A percentile compares a stretch with the other conserved stretches of the same genome.
phyloP scores from a whole-genome alignment of 2,888 invertebrate species.

The Theodoxus fluviatilis region DNA sequence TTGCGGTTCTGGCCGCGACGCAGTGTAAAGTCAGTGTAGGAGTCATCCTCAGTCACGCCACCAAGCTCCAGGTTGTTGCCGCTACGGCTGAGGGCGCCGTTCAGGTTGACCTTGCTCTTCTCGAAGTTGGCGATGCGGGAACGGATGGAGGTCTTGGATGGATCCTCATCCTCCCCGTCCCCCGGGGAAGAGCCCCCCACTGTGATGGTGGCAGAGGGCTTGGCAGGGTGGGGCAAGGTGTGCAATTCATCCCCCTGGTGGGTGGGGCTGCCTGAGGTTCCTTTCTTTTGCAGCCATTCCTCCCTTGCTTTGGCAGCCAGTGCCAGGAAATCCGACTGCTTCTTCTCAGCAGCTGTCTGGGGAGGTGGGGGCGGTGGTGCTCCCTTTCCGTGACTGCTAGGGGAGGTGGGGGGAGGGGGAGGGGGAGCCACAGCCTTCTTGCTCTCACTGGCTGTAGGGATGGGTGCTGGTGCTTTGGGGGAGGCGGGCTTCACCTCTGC shows the following conservation, averaged over 20 bases:
- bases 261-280: constrained; percentile 15
- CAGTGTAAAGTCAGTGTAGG: constrained; percentile 38
- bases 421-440: constrained; percentile 16
- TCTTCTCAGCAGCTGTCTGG: not conserved
- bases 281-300: constrained; percentile 50
- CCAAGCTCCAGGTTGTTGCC: constrained; percentile 28
- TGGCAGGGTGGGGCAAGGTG: constrained; percentile 33
- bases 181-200: too few relatives aligned
- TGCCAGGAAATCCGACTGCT: constrained; percentile 48
- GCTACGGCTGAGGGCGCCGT: constrained; percentile 27
- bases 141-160: constrained; percentile 35
- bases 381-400: too few relatives aligned
- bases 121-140: constrained; percentile 41
- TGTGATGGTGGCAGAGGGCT: constrained; percentile 26
- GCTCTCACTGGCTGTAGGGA: constrained; percentile 11
- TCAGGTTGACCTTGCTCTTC: constrained; percentile 29
- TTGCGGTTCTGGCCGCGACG: constrained; percentile 32
- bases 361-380: not conserved
- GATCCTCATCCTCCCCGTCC: too few relatives aligned
- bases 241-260: constrained; percentile 30
- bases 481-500: not conserved
- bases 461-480: not conserved
- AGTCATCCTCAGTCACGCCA: constrained; percentile 44
- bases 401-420: not conserved
- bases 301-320: constrained; percentile 57